Evolutionary conservation across 2,888 invertebrate genomes (phyloP), one percentile per base, ranked within the genome.

Genomic region (Crocallis elinguaria): DNA sequence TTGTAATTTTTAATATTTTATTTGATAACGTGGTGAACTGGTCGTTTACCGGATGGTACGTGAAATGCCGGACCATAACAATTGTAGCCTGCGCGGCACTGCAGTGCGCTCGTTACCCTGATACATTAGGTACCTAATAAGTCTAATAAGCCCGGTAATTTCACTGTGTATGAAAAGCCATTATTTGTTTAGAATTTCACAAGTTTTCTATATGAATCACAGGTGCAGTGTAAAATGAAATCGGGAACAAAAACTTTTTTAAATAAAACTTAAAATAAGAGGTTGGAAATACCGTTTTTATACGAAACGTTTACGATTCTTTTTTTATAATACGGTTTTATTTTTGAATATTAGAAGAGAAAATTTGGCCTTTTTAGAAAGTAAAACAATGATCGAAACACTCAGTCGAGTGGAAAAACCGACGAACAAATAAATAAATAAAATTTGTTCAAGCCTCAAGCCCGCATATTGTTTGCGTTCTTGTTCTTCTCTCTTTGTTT

Each of bases 401-500:
- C 39, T 3, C 16, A 17, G 33, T 39, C 11, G 33, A 48, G 12
- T 9, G 12, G 16, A 27, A 25, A 39, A 48, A 32, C 39, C 33
- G 27, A 39, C 33, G 23, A 21, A 25, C 17, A 48, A 29, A 41
- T 42, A 36, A 41, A 41, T 48, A 33, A 49, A 41, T n/a, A n/a
- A 32, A 43, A 30, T 42, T 6, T 37, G 29, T 37, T 44, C 13
- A 30, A 21, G 39, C 44, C 29, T 32, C 38, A 38, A 32, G 21
- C 38, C 39, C 39, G 39, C 27, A 39, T 33, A 39, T 32, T 48
- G 23, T n/a, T 9, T 11, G 11, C 12, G 6, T 41, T 41, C 33
- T 38, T 49, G 25, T 27, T 38, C 29, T 46, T 37, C 33, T 21
- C 16, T 16, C 42, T 42, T 41, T 41, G 27, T 52, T 48, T 25